phyloP scores from a whole-genome alignment of 2,888 invertebrate genomes.

The Folsomia candida region DNA sequence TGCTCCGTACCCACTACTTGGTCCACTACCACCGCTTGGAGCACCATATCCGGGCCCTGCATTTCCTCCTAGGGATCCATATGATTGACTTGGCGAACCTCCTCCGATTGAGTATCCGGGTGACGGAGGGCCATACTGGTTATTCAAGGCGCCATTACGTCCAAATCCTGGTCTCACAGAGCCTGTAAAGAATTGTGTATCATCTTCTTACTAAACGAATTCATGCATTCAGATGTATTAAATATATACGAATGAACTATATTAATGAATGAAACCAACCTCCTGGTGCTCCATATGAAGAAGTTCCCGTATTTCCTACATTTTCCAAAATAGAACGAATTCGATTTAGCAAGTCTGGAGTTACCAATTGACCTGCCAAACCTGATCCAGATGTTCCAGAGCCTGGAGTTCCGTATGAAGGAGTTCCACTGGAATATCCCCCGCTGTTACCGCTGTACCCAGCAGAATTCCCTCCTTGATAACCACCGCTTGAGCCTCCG shows the following conservation, averaged over 20 bases:
- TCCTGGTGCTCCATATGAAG: slow-evolving; percentile 5
- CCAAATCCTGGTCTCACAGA: slow-evolving; percentile 6
- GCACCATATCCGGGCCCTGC: slow-evolving; percentile 9
- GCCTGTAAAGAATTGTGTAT: too few relatives aligned
- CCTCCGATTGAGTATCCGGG: slow-evolving; percentile 1
- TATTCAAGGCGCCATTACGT: background rate
- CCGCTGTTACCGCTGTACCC: background rate
- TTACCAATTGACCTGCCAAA: background rate
- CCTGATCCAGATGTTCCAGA: background rate
- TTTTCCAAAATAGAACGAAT: background rate
- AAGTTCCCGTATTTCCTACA: background rate
- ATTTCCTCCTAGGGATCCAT: background rate
- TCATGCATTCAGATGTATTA: too few relatives aligned
- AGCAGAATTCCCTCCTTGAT: background rate
- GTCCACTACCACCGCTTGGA: slow-evolving; percentile 7
- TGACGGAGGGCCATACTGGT: slow-evolving; percentile 5
- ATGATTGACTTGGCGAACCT: slow-evolving; percentile 3
- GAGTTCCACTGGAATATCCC: slow-evolving; percentile 10
- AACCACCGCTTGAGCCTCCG: slow-evolving; percentile 3
- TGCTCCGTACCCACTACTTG: slow-evolving; percentile 6
- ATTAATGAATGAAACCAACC: background rate
- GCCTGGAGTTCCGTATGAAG: slow-evolving; percentile 1
- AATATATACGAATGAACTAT: too few relatives aligned
- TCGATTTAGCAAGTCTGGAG: background rate
- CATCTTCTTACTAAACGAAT: too few relatives aligned